phyloP scores from a whole-genome alignment of 2,888 invertebrate species.

The Clepsis dumicolana region DNA sequence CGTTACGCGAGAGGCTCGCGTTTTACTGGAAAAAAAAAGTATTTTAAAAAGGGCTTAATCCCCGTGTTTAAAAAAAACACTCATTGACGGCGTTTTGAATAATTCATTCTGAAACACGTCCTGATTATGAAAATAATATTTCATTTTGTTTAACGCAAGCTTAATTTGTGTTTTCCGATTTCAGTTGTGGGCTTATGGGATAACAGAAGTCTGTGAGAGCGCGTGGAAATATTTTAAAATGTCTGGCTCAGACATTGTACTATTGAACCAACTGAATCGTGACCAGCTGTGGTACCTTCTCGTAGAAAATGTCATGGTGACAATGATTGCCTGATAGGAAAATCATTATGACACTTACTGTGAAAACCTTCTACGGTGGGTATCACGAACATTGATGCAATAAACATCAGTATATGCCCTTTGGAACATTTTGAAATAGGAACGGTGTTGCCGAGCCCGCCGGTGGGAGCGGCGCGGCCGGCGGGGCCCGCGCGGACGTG shows the following conservation, averaged over 20 bases:
- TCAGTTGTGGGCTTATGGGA: neutral
- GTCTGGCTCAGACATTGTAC: neutral
- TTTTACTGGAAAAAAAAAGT: constrained; percentile 22
- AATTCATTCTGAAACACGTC: constrained; percentile 32
- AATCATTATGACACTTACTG: no score
- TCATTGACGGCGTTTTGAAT: constrained; percentile 32
- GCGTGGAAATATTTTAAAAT: neutral
- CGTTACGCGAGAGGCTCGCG: constrained; percentile 38
- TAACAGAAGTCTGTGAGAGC: neutral
- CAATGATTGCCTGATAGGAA: no score
- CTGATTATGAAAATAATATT: constrained; percentile 23
- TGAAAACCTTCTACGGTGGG: no score
- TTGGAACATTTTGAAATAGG: no score
- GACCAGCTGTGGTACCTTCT: no score
- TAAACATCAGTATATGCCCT: no score
- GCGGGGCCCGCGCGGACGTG: no score
- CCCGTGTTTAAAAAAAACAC: constrained; percentile 30
- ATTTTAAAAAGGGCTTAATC: constrained; percentile 33
- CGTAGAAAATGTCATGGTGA: no score
- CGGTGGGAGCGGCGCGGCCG: no score
- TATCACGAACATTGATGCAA: no score
- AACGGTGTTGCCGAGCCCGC: no score
- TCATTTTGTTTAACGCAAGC: neutral
- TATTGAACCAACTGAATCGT: no score
- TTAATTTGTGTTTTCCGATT: neutral